A percentile compares a stretch with the other conserved stretches of the same genome.
Evolutionary conservation across 2,797 vertebrate species (phyloP).

Genomic region (Sebastes aleutianus): DNA sequence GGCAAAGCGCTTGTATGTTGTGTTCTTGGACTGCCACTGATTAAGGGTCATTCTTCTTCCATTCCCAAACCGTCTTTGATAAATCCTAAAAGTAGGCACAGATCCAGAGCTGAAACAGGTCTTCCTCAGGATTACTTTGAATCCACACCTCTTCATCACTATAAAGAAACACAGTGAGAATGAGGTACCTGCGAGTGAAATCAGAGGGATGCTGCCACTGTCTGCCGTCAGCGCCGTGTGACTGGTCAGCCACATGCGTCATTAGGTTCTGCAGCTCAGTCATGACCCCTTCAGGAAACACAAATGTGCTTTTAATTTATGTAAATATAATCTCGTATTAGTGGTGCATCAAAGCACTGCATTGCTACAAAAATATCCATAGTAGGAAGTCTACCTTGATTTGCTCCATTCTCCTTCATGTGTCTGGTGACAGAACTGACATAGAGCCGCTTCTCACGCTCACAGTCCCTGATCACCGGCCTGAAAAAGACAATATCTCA

Average conservation of each 20-base stretch:
- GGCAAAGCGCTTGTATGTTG: constrained; percentile 67
- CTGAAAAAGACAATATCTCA: too few relatives aligned
- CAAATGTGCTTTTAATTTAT: neutral
- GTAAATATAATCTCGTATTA: neutral
- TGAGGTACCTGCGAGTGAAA: constrained; percentile 79
- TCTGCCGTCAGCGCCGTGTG: neutral
- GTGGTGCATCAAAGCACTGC: neutral
- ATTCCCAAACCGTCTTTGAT: constrained; percentile 51
- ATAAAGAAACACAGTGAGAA: neutral
- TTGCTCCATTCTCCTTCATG: constrained; percentile 55
- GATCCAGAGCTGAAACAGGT: neutral
- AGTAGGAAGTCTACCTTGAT: constrained; percentile 63
- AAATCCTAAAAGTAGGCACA: constrained; percentile 77
- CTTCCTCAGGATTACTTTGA: neutral
- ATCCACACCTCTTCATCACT: neutral
- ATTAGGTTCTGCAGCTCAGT: constrained; percentile 81
- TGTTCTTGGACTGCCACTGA: constrained; percentile 72
- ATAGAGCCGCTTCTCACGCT: constrained; percentile 68
- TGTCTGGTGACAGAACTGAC: constrained; percentile 66
- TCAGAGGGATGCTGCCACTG: constrained; percentile 83
- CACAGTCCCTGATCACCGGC: constrained; percentile 59
- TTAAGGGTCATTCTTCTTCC: constrained; percentile 37
- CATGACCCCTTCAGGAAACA: constrained; percentile 68
- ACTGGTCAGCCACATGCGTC: constrained; percentile 64
- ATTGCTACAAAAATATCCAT: too few relatives aligned